Percentiles rank a stretch among this genome's conserved stretches.
Evolutionary conservation across 2,797 vertebrate genomes (phyloP).

Genomic region (Esox lucius): DNA sequence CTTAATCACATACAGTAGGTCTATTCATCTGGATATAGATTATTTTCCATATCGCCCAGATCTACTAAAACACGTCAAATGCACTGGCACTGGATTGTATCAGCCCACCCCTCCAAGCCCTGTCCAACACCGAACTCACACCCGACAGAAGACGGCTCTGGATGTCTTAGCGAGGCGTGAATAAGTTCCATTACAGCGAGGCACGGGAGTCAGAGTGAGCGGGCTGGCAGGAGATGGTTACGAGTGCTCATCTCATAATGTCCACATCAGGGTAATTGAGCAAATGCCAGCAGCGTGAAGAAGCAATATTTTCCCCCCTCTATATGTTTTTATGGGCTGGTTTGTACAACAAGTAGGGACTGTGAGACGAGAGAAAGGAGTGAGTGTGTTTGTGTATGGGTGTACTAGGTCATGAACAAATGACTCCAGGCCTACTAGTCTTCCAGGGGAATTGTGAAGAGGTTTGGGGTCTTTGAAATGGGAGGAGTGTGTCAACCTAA

Average conservation of each 20-base stretch:
- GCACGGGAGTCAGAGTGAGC: constrained; percentile 6
- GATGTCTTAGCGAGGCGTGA: constrained; percentile 14
- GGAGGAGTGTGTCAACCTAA: constrained; percentile 22
- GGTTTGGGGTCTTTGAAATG: not conserved
- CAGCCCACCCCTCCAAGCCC: too few species aligned
- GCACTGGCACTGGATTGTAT: too few species aligned
- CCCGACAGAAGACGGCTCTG: not conserved
- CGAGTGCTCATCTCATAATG: constrained; percentile 26
- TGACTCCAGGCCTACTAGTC: not conserved
- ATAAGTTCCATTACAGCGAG: constrained; percentile 34
- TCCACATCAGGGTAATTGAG: constrained; percentile 43
- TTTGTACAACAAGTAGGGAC: not conserved
- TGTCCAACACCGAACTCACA: not conserved
- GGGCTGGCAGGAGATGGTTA: constrained; percentile 28
- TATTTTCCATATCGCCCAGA: too few species aligned
- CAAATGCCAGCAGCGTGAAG: constrained; percentile 29
- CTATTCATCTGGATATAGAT: too few species aligned
- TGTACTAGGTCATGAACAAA: not conserved
- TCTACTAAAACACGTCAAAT: too few species aligned
- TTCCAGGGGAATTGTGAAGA: too few species aligned
- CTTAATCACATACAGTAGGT: too few species aligned
- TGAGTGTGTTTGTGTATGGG: not conserved
- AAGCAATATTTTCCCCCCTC: constrained; percentile 25
- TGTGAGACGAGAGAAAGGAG: not conserved
- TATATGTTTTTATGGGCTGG: constrained; percentile 23